Conservation (phyloP, 2,797 vertebrate genomes). For the Falco cherrug region DNA sequence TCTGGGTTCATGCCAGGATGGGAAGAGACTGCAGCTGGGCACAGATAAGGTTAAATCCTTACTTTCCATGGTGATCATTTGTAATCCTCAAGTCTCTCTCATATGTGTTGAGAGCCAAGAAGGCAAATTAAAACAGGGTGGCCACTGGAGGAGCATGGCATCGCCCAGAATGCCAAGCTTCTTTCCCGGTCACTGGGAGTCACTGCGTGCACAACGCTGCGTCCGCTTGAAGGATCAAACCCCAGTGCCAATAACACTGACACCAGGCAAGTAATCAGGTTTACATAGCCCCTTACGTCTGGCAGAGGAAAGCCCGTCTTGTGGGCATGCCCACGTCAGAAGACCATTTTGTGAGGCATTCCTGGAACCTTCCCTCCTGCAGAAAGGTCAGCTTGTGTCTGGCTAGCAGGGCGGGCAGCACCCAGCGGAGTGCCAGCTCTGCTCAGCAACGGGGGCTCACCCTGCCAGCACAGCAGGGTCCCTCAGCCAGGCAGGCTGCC, state of each 20-base stretch:
- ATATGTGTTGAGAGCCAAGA: not conserved
- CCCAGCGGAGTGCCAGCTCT: accelerated
- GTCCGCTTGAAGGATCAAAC: not conserved
- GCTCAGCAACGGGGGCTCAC: accelerated
- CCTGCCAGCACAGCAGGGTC: not conserved
- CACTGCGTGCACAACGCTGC: accelerated
- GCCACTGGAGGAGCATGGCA: accelerated
- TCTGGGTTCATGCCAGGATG: not conserved
- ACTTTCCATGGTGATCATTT: not conserved
- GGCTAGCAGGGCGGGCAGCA: not conserved
- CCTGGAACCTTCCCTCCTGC: not conserved
- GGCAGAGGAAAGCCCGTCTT: not conserved
- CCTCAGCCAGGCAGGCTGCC: not conserved
- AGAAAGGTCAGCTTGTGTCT: not conserved
- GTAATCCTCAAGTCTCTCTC: not conserved
- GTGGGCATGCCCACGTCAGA: not conserved
- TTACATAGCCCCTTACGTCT: not conserved
- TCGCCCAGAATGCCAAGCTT: not conserved
- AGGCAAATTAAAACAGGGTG: not conserved
- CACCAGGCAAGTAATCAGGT: not conserved
- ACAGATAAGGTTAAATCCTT: not conserved
- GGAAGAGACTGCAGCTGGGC: not conserved
- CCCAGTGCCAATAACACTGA: accelerated
- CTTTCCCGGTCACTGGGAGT: not conserved
- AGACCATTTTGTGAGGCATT: not conserved